Conservation (phyloP, 2,797 vertebrate species). For the Enteromius mattozi region DNA sequence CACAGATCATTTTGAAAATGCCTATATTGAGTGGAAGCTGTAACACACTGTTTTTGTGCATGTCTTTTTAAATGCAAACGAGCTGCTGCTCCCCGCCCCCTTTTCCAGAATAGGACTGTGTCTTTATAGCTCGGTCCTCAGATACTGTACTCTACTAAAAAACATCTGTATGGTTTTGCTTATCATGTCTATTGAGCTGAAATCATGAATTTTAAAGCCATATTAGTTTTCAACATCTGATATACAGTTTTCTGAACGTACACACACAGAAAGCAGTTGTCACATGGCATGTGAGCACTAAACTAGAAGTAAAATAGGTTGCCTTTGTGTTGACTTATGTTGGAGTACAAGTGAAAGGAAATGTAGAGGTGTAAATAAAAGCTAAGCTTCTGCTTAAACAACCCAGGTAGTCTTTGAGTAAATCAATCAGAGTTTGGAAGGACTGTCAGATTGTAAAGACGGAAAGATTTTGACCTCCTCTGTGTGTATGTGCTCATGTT, state of each 20-base stretch:
- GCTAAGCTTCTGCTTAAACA: conserved; percentile 2
- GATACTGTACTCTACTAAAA: too few species aligned
- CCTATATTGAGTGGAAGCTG: background rate
- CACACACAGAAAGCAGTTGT: too few species aligned
- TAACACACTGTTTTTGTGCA: background rate
- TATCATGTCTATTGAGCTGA: too few species aligned
- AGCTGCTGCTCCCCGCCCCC: background rate
- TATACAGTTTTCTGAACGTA: too few species aligned
- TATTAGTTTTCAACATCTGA: too few species aligned
- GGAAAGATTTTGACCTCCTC: background rate
- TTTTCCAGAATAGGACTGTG: background rate
- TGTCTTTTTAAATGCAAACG: background rate
- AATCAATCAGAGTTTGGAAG: conserved; percentile 18
- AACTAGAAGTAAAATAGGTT: background rate
- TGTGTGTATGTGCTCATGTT: background rate
- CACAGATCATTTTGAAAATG: background rate
- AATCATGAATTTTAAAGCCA: too few species aligned
- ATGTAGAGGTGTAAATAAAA: background rate
- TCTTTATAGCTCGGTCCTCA: too few species aligned
- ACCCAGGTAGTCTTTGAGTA: background rate
- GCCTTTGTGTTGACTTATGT: background rate
- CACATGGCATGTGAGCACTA: too few species aligned
- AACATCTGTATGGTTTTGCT: too few species aligned
- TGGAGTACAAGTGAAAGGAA: background rate
- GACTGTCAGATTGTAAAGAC: background rate